phyloP scores from a whole-genome alignment of 2,113 vertebrate species.

The Stictonetta naevosa region DNA sequence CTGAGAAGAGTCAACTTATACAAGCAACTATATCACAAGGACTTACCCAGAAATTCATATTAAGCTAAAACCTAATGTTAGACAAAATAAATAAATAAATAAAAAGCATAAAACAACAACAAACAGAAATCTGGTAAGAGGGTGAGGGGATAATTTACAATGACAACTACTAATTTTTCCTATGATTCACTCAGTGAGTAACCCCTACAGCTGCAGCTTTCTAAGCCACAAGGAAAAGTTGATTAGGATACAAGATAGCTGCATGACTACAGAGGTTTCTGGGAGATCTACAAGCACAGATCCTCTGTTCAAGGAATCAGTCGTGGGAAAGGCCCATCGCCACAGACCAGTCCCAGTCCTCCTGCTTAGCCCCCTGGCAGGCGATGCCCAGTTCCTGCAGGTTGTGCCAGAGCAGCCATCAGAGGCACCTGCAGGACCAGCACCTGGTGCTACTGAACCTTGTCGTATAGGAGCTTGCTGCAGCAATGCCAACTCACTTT shows the following conservation, averaged over 20 bases:
- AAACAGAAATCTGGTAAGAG: background rate
- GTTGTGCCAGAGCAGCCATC: background rate
- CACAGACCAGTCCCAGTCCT: background rate
- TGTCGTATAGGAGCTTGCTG: background rate
- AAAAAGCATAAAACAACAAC: background rate
- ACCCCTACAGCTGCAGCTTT: conserved; percentile 17
- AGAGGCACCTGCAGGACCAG: background rate
- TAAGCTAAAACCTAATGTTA: background rate
- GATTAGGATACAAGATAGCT: background rate
- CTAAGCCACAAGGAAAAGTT: background rate
- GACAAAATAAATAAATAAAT: background rate
- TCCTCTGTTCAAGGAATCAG: background rate
- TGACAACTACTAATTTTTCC: conserved; percentile 33
- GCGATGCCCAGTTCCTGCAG: rapidly evolving
- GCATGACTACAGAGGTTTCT: background rate
- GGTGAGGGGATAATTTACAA: background rate
- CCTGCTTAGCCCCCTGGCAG: background rate
- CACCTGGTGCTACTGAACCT: background rate
- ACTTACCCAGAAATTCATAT: background rate
- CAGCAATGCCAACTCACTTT: background rate
- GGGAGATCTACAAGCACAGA: background rate
- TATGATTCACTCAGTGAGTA: conserved; percentile 35
- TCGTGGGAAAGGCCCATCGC: rapidly evolving
- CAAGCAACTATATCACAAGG: background rate
- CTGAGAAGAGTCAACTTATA: background rate